phyloP scores from a whole-genome alignment of 2,113 vertebrate genomes.

The Sylvia atricapilla region DNA sequence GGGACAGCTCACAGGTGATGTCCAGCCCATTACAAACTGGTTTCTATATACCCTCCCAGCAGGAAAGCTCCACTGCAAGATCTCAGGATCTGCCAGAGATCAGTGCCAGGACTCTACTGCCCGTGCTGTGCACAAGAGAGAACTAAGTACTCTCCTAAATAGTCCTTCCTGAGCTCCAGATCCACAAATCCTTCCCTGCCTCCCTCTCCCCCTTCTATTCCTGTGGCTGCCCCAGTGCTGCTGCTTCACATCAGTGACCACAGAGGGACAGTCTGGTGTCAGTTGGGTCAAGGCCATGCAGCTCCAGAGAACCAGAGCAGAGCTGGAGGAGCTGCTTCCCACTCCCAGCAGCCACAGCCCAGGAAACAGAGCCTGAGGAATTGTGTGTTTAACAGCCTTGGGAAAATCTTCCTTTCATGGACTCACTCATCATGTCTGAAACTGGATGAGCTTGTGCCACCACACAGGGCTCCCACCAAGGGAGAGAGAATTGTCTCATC shows the following conservation, averaged over 20 bases:
- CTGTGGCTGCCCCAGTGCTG: not conserved
- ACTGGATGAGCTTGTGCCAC: not conserved
- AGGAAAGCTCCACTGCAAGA: not conserved
- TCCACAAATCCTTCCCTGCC: not conserved
- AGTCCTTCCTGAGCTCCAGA: not conserved
- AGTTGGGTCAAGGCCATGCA: not conserved
- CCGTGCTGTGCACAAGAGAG: not conserved
- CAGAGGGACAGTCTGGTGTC: accelerated
- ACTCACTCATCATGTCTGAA: accelerated
- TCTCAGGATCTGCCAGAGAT: not conserved
- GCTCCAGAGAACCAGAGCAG: not conserved
- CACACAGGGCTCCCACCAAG: not conserved
- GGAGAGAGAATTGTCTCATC: not conserved
- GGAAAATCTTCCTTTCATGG: not conserved
- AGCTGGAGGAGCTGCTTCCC: not conserved
- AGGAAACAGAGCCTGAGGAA: not conserved
- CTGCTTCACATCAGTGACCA: not conserved
- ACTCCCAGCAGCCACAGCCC: not conserved
- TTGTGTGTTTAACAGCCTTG: not conserved
- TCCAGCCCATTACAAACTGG: not conserved
- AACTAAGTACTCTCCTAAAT: not conserved
- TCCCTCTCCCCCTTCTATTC: not conserved
- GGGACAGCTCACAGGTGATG: not conserved
- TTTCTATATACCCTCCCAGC: not conserved
- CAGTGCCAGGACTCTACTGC: not conserved